Percentiles rank a stretch among this genome's conserved stretches.
phyloP scores from a whole-genome alignment of 2,888 invertebrate genomes.

The Rutpela maculata region DNA sequence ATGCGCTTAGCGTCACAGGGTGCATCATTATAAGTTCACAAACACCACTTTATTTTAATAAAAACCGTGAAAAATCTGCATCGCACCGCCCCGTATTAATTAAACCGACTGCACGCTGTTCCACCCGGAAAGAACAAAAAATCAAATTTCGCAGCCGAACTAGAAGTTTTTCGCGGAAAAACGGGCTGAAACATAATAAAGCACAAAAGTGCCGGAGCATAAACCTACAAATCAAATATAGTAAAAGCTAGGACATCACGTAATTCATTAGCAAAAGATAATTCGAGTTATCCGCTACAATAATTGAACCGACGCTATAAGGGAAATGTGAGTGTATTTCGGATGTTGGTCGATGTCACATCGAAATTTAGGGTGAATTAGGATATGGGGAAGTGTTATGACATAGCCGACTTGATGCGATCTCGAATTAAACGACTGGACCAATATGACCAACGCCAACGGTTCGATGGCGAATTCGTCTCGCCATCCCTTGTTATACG shows the following conservation, averaged over 20 bases:
- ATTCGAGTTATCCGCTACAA: slow-evolving; percentile 60
- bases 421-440: slow-evolving; percentile 61
- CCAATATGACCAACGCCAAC: slow-evolving; percentile 53
- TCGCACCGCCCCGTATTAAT: background rate
- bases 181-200: slow-evolving; percentile 2
- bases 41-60: background rate
- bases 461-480: slow-evolving; percentile 49
- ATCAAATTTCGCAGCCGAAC: background rate
- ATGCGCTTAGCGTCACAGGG: background rate
- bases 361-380: slow-evolving; percentile 60
- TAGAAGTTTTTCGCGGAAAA: background rate
- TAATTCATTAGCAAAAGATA: slow-evolving; percentile 62
- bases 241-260: slow-evolving; percentile 52
- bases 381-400: slow-evolving; percentile 59
- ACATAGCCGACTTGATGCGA: slow-evolving; percentile 52
- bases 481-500: slow-evolving; percentile 11
- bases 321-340: slow-evolving; percentile 52
- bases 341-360: slow-evolving; percentile 54
- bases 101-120: background rate
- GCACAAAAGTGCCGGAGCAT: background rate
- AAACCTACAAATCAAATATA: slow-evolving; percentile 26
- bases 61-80: background rate
- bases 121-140: background rate
- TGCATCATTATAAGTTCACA: background rate
- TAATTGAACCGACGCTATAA: slow-evolving; percentile 56